Evolutionary conservation across 2,888 invertebrate species (phyloP).

Genomic region (Acleris holmiana): DNA sequence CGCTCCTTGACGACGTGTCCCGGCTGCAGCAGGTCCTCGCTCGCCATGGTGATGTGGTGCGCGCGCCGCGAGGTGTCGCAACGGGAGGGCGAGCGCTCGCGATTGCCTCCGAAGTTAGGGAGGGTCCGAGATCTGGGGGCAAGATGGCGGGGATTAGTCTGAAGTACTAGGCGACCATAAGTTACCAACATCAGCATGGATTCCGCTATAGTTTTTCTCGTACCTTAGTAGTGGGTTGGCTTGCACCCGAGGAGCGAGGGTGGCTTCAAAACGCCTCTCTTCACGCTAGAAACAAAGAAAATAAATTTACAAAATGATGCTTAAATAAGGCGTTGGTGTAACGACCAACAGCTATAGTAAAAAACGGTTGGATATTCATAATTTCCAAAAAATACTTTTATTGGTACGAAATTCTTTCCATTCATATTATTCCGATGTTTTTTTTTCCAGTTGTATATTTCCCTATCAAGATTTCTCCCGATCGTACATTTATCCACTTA

Average conservation of each 20-base stretch:
- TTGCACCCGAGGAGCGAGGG: constrained; percentile 65
- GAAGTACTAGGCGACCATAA: too few relatives aligned
- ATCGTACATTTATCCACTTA: too few relatives aligned
- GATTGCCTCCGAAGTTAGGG: constrained; percentile 74
- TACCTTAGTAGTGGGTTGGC: constrained; percentile 75
- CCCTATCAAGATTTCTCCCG: too few relatives aligned
- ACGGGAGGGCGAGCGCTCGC: constrained; percentile 64
- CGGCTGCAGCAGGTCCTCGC: constrained; percentile 96
- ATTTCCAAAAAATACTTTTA: too few relatives aligned
- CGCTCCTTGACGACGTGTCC: constrained; percentile 99
- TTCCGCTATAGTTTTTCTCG: constrained; percentile 9
- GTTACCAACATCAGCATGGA: neutral
- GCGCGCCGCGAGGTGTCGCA: constrained; percentile 79
- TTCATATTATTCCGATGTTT: too few relatives aligned
- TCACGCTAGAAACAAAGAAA: constrained; percentile 61
- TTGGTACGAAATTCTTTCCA: too few relatives aligned
- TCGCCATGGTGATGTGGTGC: constrained; percentile 93
- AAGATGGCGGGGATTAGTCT: neutral
- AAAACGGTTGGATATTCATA: too few relatives aligned
- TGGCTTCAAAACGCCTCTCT: constrained; percentile 68
- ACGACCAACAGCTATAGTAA: too few relatives aligned
- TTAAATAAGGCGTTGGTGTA: too few relatives aligned
- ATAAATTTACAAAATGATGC: neutral
- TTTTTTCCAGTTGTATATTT: too few relatives aligned
- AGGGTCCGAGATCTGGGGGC: constrained; percentile 74